These are phyloP conservation scores for Lamellibrachia satsuma DNA, from an alignment of 2,888 invertebrate species.

Conservation along the genomic window DNA sequence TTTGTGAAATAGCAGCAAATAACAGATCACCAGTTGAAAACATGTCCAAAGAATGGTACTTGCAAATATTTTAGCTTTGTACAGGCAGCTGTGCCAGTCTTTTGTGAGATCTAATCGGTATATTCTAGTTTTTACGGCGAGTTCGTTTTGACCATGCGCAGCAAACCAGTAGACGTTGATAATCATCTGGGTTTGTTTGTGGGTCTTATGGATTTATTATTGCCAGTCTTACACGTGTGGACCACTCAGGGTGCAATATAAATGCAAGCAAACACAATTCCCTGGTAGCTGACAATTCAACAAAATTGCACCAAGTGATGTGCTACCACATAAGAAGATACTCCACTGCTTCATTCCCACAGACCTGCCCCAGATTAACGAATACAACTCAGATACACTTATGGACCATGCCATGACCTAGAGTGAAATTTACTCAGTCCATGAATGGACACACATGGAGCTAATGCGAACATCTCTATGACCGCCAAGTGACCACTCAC, in stretches of 20 bases:
- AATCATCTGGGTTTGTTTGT: no score
- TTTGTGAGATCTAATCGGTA: no score
- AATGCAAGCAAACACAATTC: neutral
- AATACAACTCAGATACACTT: neutral
- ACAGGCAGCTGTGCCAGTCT: no score
- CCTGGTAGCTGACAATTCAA: neutral
- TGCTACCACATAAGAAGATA: neutral
- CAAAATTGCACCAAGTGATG: neutral
- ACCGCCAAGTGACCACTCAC: neutral
- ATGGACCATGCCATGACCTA: neutral
- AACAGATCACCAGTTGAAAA: no score
- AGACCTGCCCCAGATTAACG: neutral
- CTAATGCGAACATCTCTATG: neutral
- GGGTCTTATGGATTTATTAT: no score
- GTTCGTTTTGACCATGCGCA: no score
- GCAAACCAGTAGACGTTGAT: no score
- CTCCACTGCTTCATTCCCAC: neutral
- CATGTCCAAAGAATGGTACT: no score
- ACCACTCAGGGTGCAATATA: neutral
- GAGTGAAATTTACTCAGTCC: conserved; percentile 5
- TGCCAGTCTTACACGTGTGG: no score
- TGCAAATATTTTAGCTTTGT: no score
- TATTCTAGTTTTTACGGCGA: no score
- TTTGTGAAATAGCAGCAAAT: no score
- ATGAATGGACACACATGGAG: neutral